phyloP scores from a whole-genome alignment of 2,888 invertebrate species.

The Fragum sueziense region DNA sequence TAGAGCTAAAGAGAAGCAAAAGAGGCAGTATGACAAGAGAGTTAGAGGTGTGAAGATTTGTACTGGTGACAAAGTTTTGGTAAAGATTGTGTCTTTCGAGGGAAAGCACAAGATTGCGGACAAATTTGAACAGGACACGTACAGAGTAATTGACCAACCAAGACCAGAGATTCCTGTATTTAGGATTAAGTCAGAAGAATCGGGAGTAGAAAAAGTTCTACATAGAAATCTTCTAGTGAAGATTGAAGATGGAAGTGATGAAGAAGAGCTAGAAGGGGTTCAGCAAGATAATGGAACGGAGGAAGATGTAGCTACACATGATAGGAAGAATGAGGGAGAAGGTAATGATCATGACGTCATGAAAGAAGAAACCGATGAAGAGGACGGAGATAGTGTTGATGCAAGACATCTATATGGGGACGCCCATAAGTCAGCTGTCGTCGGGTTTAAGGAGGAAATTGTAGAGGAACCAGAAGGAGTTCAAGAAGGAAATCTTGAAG shows the following conservation, averaged over 20 bases:
- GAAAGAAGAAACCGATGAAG: not conserved
- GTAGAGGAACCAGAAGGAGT: not conserved
- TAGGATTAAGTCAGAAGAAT: not conserved
- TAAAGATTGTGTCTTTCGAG: not conserved
- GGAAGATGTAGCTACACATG: not conserved
- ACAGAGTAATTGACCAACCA: not conserved
- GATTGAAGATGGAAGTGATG: not conserved
- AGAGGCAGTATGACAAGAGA: not conserved
- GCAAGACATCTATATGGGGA: not conserved
- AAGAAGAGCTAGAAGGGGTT: not conserved
- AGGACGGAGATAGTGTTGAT: not conserved
- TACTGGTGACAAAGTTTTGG: slow-evolving; percentile 6
- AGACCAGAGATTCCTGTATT: slow-evolving; percentile 7
- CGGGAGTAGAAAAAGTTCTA: not conserved
- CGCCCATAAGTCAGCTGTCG: too few species aligned
- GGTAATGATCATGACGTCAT: not conserved
- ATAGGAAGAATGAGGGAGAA: not conserved
- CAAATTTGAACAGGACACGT: not conserved
- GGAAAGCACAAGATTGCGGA: slow-evolving; percentile 8
- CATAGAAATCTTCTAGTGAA: not conserved
- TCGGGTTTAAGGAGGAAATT: not conserved
- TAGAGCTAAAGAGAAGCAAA: slow-evolving; percentile 6
- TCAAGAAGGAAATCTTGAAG: not conserved
- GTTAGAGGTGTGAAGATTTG: not conserved
- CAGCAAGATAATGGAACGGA: not conserved